Base-by-base conservation (phyloP, 2,113 vertebrate species). In the Chlamydotis undulata region DNA sequence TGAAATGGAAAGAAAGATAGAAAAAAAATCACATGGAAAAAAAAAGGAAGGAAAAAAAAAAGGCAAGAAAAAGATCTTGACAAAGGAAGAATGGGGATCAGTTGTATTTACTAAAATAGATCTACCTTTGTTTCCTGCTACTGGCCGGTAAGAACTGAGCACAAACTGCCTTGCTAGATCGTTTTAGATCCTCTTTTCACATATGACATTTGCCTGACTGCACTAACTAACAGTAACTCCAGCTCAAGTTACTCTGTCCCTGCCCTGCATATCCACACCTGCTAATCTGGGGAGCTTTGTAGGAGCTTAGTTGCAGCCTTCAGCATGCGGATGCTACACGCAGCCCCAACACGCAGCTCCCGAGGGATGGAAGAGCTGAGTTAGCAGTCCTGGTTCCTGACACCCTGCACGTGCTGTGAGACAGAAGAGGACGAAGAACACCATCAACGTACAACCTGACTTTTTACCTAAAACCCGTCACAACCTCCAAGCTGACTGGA, bases 271-370 rank as follows among this genome's bases (percentile, higher is more conserved):
- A 87, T 81, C 73, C 83, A 71, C 86, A 92, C 86, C 80, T 95
- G 94, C 94, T 94, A 95, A 96, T 92, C 91, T 73, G 70, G 87
- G 77, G 61, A 76, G 92, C 92, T 91, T 90, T 93, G 65, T 79
- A 53, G 87, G 65, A 83, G 89, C 87, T 96, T 89, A 92, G 45
- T 24, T 94, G 78, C 69, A 89, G 94, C 87, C 65, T 0, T 89
- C 74, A 41, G 89, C 2, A 0, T 33, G 87, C 2, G 3, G 57
- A 57, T 41, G 45, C 65, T 37, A 9, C 83, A 57, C 86, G 45
- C 13, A 12, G 41, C 60, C 59, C 8, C 23, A 60, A 86, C 2
- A 1, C 29, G 77, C 0, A 0, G 52, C 43, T 94, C 92, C 35
- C 0, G 4, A 35, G 76, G 31, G 90, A 49, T 0, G 2, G 83